Percentiles rank a stretch among this genome's conserved stretches.
Evolutionary conservation across 2,888 invertebrate genomes (phyloP).

Genomic region (Eremobia ochroleuca): DNA sequence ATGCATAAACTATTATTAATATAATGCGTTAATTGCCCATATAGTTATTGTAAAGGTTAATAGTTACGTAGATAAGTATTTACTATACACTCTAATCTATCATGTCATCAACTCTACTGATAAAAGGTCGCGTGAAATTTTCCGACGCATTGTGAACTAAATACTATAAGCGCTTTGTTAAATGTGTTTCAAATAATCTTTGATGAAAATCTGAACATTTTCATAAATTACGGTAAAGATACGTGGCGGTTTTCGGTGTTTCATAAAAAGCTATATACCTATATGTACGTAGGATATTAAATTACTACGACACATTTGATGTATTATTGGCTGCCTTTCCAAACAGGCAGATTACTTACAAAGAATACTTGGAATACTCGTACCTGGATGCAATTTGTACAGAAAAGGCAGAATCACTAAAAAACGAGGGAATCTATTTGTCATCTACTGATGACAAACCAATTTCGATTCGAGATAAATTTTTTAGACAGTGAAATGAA

Average conservation of each 20-base stretch:
- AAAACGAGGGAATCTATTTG: background rate
- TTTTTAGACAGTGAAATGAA: too few relatives aligned
- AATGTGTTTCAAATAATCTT: constrained; percentile 31
- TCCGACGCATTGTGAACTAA: constrained; percentile 45
- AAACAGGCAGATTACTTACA: background rate
- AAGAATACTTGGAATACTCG: background rate
- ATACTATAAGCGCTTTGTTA: constrained; percentile 11
- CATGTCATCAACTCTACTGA: constrained; percentile 51
- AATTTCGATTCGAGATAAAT: too few relatives aligned
- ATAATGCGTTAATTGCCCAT: constrained; percentile 26
- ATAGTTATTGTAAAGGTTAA: constrained; percentile 58
- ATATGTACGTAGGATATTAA: background rate
- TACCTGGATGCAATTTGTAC: background rate
- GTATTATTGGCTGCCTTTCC: background rate
- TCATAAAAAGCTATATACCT: background rate
- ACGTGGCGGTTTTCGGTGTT: background rate
- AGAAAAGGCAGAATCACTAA: background rate
- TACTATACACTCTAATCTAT: constrained; percentile 31
- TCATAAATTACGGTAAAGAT: background rate
- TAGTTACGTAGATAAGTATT: constrained; percentile 41
- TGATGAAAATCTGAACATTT: constrained; percentile 12
- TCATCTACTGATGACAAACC: too few relatives aligned
- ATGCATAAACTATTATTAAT: constrained; percentile 40
- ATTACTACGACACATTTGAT: background rate
- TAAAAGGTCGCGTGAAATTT: constrained; percentile 60